Evolutionary conservation across 2,888 invertebrate species (phyloP).

Genomic region (Petrolisthes cinctipes): DNA sequence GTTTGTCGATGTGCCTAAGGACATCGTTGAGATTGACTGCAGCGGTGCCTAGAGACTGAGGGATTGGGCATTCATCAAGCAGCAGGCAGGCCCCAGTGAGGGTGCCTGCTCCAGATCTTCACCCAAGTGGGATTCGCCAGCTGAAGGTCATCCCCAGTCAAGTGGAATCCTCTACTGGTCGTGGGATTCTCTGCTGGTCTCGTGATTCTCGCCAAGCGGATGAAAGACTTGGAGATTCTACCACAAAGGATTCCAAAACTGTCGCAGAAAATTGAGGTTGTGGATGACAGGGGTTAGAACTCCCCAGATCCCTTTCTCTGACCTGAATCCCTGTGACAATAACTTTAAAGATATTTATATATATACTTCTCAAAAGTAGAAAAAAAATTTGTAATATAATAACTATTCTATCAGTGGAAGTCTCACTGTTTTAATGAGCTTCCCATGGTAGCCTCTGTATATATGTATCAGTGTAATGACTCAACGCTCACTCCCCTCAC

Average conservation of each 20-base stretch:
- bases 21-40: conserved; percentile 97
- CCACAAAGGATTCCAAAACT: conserved; percentile 11
- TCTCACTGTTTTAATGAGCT: conserved; percentile 10
- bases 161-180: not conserved
- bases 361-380: conserved; percentile 8
- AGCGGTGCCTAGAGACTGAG: conserved; percentile 80
- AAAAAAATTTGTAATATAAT: conserved; percentile 48
- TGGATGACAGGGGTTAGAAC: not conserved
- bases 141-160: not conserved
- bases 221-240: not conserved
- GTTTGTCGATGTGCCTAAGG: conserved; percentile 99
- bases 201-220: not conserved
- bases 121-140: not conserved
- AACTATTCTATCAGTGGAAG: conserved; percentile 31
- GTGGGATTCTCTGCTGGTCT: not conserved
- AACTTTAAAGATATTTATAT: conserved; percentile 39
- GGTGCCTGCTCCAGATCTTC: not conserved
- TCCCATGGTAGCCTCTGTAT: conserved; percentile 50
- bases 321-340: conserved; percentile 26
- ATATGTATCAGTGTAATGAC: conserved; percentile 59
- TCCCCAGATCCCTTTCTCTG: not conserved
- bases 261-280: conserved; percentile 20
- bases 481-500: conserved; percentile 43
- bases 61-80: too few species aligned
- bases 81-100: too few species aligned